Evolutionary conservation across 2,888 invertebrate genomes (phyloP).

Genomic region (Philopedon plagiatum): DNA sequence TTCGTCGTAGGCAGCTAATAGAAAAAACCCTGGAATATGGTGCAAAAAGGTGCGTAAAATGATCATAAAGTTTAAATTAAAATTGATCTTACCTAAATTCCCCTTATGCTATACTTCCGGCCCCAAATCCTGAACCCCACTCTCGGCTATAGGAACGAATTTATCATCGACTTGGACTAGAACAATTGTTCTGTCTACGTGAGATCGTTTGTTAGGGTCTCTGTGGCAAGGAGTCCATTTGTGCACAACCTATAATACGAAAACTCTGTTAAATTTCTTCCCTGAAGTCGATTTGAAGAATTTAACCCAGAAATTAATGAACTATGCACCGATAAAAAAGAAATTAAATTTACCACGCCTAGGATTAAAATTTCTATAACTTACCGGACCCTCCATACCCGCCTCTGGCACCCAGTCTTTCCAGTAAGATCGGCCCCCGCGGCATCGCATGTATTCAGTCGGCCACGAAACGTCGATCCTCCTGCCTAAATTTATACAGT

Average conservation of each 20-base stretch:
- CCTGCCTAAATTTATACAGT: constrained; percentile 91
- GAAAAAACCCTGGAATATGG: constrained; percentile 38
- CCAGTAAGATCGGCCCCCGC: constrained; percentile 93
- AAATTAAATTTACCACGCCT: too few relatives aligned
- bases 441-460: constrained; percentile 86
- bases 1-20: constrained; percentile 44
- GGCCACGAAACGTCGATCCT: constrained; percentile 98
- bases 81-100: constrained; percentile 40
- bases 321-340: too few relatives aligned
- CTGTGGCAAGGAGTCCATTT: constrained; percentile 95
- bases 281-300: too few relatives aligned
- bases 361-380: constrained; percentile 50
- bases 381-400: constrained; percentile 92
- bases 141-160: constrained; percentile 94
- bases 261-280: too few relatives aligned
- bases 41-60: not conserved
- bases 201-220: constrained; percentile 88
- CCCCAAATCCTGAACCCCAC: constrained; percentile 86
- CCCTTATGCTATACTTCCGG: constrained; percentile 49
- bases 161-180: constrained; percentile 94
- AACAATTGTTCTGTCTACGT: constrained; percentile 92
- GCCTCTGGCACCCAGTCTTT: constrained; percentile 90
- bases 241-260: constrained; percentile 81
- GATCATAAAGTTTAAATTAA: not conserved
- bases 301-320: too few relatives aligned